These are phyloP conservation scores for Diplolepis rosae DNA, from an alignment of 2,888 invertebrate genomes.

Conservation along the genomic window DNA sequence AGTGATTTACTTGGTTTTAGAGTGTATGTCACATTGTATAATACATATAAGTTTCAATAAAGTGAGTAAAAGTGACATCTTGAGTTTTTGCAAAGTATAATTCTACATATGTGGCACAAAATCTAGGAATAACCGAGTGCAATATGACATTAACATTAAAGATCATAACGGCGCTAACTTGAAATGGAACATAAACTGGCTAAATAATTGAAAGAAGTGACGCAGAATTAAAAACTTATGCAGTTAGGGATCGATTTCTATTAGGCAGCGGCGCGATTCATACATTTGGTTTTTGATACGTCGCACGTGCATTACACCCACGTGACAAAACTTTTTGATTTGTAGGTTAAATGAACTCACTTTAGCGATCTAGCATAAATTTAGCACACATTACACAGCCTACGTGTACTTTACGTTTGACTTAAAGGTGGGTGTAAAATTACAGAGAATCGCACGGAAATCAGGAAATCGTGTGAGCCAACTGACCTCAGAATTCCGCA, in stretches of 20 bases:
- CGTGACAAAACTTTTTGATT: constrained; percentile 52
- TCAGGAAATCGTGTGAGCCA: constrained; percentile 61
- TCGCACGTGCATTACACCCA: constrained; percentile 42
- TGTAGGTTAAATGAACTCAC: constrained; percentile 53
- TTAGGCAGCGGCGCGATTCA: no score
- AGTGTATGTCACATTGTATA: no score
- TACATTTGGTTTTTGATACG: constrained; percentile 35
- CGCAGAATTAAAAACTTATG: neutral
- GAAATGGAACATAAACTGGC: neutral
- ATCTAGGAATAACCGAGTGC: neutral
- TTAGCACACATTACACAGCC: constrained; percentile 52
- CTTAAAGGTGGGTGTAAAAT: constrained; percentile 61
- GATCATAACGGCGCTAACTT: constrained; percentile 6
- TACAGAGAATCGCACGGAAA: constrained; percentile 69
- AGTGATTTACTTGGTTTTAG: no score
- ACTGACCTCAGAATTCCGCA: constrained; percentile 28
- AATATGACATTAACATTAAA: constrained; percentile 4
- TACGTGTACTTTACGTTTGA: constrained; percentile 63
- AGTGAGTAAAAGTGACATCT: neutral
- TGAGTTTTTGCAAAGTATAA: neutral
- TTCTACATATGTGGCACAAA: no score
- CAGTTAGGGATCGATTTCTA: constrained; percentile 17
- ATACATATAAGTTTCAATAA: neutral
- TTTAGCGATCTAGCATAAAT: constrained; percentile 32
- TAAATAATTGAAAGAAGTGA: neutral